Evolutionary conservation across 2,797 vertebrate species (phyloP), one percentile per base, ranked within the genome.

Genomic region (Columba guinea): DNA sequence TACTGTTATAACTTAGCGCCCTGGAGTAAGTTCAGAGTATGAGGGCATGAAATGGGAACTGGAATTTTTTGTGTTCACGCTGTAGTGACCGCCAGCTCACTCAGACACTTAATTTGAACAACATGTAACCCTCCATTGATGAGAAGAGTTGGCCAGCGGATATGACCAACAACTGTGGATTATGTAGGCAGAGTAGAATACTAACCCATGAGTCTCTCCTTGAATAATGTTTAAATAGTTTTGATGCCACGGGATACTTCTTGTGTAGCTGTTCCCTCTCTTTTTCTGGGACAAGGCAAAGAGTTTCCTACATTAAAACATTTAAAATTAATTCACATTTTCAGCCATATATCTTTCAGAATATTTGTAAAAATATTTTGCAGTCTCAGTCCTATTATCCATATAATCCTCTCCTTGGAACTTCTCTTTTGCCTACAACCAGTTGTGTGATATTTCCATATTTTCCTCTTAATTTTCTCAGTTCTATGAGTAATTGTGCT

Each of bases 21-120:
- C 4, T 0, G 0, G 65, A 74, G 32, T 59, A 64, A 51, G 5
- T 49, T 53, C n/a, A 78, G 32, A 8, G 3, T 70, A 28, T 39
- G 23, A 85, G 48, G 7, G 14, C 70, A 4, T 37, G 44, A 46
- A 88, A 41, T 2, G 21, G 14, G 26, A 69, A 44, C 83, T 73
- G 10, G 2, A 19, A 1, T 28, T 34, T 19, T 83, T 55, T 60
- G 24, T 75, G 5, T 35, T 89, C 18, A 3, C 32, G 90, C 39
- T 34, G 15, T 60, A 63, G 74, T 44, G 30, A 78, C 49, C 30
- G 35, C 19, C 37, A 84, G 3, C 32, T 84, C 35, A 78, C 15
- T 78, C n/a, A n/a, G n/a, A 34, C 35, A 30, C 48, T 74, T 44
- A 60, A 52, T 91, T 64, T 84, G 35, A 68, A 46, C 39, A 60